Conservation (phyloP, 1,140 invertebrate genomes). For the Pachyrhynchus sulphureomaculatus region DNA sequence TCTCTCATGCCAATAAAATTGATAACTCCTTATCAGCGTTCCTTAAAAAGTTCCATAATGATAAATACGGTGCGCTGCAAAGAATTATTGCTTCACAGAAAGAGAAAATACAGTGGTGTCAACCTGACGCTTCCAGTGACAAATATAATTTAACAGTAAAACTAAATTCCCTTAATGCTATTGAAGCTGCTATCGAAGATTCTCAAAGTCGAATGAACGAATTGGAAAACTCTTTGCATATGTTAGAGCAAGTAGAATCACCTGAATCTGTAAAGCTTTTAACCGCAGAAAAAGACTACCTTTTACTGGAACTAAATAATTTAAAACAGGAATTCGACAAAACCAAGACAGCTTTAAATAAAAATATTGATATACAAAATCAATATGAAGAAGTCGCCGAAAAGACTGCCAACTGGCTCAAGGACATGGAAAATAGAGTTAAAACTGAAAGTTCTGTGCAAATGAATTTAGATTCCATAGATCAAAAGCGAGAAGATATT, state of each 20-base stretch:
- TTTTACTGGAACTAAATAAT: conserved; percentile 67
- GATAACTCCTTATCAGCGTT: conserved; percentile 77
- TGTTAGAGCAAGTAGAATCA: conserved; percentile 68
- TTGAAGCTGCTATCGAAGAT: conserved; percentile 70
- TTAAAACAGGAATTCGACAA: conserved; percentile 65
- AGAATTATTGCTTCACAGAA: conserved; percentile 75
- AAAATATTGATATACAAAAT: conserved; percentile 76
- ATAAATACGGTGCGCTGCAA: conserved; percentile 79
- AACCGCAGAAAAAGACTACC: conserved; percentile 62
- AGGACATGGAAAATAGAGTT: conserved; percentile 79
- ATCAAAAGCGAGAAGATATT: conserved; percentile 71
- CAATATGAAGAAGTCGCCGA: conserved; percentile 79
- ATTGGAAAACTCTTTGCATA: conserved; percentile 65
- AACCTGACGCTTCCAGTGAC: conserved; percentile 82
- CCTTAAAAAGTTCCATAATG: conserved; percentile 84
- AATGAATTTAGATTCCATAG: conserved; percentile 68
- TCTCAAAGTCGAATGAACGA: conserved; percentile 66
- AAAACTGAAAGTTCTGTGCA: conserved; percentile 71
- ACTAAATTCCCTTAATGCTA: conserved; percentile 75
- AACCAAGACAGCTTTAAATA: conserved; percentile 69
- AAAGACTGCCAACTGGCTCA: conserved; percentile 79
- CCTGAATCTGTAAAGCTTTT: conserved; percentile 66
- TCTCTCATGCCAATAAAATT: conserved; percentile 76
- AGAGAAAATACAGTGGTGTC: conserved; percentile 92
- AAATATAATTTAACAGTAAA: conserved; percentile 92